Evolutionary conservation across 2,113 vertebrate species (phyloP).

Genomic region (Cervus canadensis): DNA sequence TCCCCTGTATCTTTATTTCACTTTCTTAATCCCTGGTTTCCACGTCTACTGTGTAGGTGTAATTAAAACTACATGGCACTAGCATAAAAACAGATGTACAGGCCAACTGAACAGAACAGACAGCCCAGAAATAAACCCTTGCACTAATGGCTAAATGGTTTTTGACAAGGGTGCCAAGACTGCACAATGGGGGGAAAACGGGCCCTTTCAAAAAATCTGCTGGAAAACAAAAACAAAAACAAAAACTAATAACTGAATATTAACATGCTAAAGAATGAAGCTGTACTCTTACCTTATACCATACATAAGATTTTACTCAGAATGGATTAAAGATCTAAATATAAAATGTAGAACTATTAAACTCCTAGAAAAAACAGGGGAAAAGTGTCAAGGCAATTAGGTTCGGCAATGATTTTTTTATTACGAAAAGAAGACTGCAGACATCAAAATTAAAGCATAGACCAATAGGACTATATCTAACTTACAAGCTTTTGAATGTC

Average conservation of each 20-base stretch:
- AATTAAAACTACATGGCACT: not conserved
- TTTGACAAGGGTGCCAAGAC: not conserved
- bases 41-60: not conserved
- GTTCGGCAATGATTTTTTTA: not conserved
- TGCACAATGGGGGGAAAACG: not conserved
- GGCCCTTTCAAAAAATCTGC: not conserved
- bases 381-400: not conserved
- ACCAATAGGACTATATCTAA: not conserved
- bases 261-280: not conserved
- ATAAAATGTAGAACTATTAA: not conserved
- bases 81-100: not conserved
- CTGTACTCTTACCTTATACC: not conserved
- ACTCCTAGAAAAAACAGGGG: not conserved
- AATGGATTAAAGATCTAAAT: not conserved
- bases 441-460: not conserved
- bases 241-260: not conserved
- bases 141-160: not conserved
- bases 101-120: not conserved
- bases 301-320: not conserved
- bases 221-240: not conserved
- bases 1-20: not conserved
- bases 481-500: not conserved
- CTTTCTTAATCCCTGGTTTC: not conserved
- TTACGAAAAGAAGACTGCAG: not conserved
- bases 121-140: not conserved